These are phyloP conservation scores for Pseudomyrmex sp. DNA, from an alignment of 1,140 invertebrate genomes.

Conservation along the genomic window DNA sequence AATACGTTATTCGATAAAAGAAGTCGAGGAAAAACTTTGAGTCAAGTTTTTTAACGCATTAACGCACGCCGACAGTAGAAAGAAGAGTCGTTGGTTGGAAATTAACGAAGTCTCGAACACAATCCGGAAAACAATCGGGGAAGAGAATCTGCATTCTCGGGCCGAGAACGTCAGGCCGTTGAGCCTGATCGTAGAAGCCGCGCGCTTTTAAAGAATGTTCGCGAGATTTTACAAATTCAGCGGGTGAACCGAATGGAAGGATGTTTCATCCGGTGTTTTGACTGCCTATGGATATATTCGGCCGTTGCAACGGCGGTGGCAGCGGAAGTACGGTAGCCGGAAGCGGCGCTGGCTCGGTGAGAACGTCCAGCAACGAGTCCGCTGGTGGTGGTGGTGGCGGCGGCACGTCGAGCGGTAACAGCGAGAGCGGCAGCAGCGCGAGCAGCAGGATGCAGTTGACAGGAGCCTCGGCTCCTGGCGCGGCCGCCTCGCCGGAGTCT, in stretches of 20 bases:
- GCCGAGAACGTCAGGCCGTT: constrained; percentile 33
- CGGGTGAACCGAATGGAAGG: constrained; percentile 78
- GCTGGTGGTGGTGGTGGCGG: constrained; percentile 63
- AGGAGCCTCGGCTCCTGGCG: constrained; percentile 83
- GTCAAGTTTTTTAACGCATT: not conserved
- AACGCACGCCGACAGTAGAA: not conserved
- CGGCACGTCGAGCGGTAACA: constrained; percentile 66
- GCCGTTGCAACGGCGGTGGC: constrained; percentile 83
- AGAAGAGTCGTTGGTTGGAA: not conserved
- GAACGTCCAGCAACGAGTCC: constrained; percentile 71
- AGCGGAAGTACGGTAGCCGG: constrained; percentile 79
- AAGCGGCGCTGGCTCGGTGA: constrained; percentile 75
- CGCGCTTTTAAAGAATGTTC: constrained; percentile 9
- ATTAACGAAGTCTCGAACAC: not conserved
- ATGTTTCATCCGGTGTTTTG: constrained; percentile 82
- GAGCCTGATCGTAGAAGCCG: constrained; percentile 39
- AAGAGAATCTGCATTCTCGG: not conserved
- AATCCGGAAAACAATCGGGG: too few relatives aligned
- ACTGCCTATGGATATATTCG: constrained; percentile 85
- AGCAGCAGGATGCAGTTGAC: constrained; percentile 84
- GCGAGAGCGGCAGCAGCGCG: constrained; percentile 70
- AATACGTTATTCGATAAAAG: not conserved
- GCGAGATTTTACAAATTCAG: constrained; percentile 28
- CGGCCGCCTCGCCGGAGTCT: constrained; percentile 84
- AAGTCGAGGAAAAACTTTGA: not conserved